Percentiles rank a stretch among this genome's conserved stretches.
phyloP scores from a whole-genome alignment of 2,888 invertebrate genomes.

The Belgica antarctica region DNA sequence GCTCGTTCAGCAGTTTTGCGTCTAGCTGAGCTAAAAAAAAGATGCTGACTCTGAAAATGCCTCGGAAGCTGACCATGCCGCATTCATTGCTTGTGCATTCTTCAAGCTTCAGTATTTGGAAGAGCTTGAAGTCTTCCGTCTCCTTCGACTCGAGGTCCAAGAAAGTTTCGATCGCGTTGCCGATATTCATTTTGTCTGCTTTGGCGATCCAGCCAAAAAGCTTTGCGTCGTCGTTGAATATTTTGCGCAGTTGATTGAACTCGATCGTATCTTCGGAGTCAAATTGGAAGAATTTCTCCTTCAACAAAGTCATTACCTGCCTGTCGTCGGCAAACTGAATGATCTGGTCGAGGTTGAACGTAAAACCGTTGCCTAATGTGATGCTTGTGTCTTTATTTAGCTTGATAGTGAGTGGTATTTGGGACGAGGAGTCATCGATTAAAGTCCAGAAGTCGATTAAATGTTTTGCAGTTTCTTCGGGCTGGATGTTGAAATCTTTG shows the following conservation, averaged over 20 bases:
- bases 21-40: constrained; percentile 37
- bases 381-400: constrained; percentile 22
- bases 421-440: background rate
- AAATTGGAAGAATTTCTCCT: constrained; percentile 3
- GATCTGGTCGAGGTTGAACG: constrained; percentile 5
- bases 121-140: constrained; percentile 24
- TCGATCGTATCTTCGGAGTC: constrained; percentile 21
- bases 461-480: background rate
- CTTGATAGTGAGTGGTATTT: constrained; percentile 11
- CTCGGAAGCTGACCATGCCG: constrained; percentile 16
- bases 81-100: constrained; percentile 29
- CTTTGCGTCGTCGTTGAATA: constrained; percentile 27
- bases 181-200: constrained; percentile 24
- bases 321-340: background rate
- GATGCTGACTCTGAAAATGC: constrained; percentile 16
- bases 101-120: constrained; percentile 16
- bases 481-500: constrained; percentile 4
- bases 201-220: constrained; percentile 27
- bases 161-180: constrained; percentile 15
- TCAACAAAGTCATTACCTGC: background rate
- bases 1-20: constrained; percentile 13
- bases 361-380: constrained; percentile 26
- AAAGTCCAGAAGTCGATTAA: constrained; percentile 7
- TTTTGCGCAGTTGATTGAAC: constrained; percentile 22
- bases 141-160: constrained; percentile 31